Evolutionary conservation across 2,113 vertebrate genomes (phyloP).

Genomic region (Rhabdornis inornatus): DNA sequence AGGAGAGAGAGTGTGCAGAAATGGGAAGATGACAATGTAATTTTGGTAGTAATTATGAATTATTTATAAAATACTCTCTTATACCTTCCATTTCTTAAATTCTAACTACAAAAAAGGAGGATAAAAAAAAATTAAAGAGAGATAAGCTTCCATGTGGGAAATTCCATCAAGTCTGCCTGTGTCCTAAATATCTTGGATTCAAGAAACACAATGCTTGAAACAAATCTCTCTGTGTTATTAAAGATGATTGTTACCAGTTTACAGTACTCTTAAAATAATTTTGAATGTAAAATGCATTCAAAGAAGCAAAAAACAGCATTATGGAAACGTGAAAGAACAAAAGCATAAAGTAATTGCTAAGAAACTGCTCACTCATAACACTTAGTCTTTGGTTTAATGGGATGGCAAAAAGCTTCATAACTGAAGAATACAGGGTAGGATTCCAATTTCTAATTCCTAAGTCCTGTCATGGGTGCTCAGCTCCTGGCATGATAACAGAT

Average conservation of each 20-base stretch:
- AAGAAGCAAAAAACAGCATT: background rate
- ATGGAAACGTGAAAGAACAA: background rate
- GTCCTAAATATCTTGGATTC: background rate
- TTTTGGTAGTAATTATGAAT: background rate
- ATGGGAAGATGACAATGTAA: background rate
- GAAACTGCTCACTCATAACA: background rate
- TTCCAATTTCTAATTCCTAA: background rate
- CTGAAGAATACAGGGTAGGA: background rate
- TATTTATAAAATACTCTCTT: background rate
- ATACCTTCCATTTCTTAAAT: background rate
- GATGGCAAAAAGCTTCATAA: background rate
- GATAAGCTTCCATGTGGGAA: background rate
- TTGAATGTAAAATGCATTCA: background rate
- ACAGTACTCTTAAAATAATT: background rate
- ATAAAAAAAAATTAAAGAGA: background rate
- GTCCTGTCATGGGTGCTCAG: background rate
- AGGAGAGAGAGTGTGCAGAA: background rate
- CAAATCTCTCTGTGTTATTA: background rate
- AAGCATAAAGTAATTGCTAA: background rate
- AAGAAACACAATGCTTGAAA: background rate
- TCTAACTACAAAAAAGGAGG: background rate
- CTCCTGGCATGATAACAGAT: background rate
- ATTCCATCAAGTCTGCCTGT: background rate
- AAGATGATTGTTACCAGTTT: background rate
- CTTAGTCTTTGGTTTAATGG: background rate